Evolutionary conservation across 2,113 vertebrate species (phyloP).

Genomic region (Corapipo altera): DNA sequence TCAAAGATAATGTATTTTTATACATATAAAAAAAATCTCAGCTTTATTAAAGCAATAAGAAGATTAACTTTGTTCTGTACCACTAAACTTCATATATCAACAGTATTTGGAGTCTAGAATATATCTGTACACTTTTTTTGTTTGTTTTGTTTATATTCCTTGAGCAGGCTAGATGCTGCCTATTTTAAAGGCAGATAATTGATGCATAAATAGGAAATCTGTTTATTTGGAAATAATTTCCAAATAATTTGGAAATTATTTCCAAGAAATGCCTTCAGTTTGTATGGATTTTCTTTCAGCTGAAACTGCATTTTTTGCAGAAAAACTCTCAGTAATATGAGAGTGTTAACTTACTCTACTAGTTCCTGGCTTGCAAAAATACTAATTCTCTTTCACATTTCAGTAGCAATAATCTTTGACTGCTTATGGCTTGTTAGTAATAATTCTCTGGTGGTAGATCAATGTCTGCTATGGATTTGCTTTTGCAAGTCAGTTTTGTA

Average conservation of each 20-base stretch:
- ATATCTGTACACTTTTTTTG: neutral
- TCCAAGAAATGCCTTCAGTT: neutral
- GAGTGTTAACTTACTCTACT: neutral
- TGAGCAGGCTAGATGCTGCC: neutral
- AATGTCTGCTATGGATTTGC: neutral
- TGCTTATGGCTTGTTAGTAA: neutral
- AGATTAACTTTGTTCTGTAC: neutral
- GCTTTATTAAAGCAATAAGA: neutral
- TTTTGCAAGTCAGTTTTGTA: neutral
- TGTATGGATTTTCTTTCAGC: neutral
- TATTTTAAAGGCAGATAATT: neutral
- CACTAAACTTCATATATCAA: neutral
- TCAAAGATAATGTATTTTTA: neutral
- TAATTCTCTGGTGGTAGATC: neutral
- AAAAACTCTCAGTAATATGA: neutral
- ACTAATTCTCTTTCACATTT: neutral
- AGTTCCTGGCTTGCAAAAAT: neutral
- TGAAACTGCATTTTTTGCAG: neutral
- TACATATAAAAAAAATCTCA: neutral
- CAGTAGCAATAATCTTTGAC: neutral
- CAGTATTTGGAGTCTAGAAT: neutral
- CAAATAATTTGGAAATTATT: neutral
- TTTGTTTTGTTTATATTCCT: neutral
- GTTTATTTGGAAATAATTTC: neutral
- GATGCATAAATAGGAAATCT: neutral